Evolutionary conservation across 1,140 invertebrate species (phyloP), one percentile per base, ranked within the genome.

Genomic region (Agraylea sexmaculata): DNA sequence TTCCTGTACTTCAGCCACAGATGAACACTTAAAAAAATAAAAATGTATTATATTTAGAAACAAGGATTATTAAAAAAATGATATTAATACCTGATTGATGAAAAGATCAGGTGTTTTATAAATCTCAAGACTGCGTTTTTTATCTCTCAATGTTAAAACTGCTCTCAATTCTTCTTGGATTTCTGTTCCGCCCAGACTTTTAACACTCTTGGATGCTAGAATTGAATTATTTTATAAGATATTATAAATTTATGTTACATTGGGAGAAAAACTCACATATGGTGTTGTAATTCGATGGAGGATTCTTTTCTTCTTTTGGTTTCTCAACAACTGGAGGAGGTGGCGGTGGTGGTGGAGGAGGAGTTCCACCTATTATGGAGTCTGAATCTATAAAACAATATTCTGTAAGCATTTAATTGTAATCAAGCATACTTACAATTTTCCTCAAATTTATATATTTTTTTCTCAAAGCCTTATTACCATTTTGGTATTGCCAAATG

Each of bases 151-250:
- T 2, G 64, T 68, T 28, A 87, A 56, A 11, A 81, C 71, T 15
- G 69, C 57, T 51, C 72, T 75, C 45, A 87, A 57, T 55, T 87
- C 83, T 40, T 82, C 73, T 30, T 83, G 74, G 50, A 84, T 69
- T 25, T 71, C 52, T 2, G 67, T 61, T 47, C 61, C 23, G 1
- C 39, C 46, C 6, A 54, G 45, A 47, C 59, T 62, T 44, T 47
- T 42, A 15, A 53, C 42, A 16, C 61, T 64, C 34, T 58, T 59
- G 46, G 45, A 57, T 32, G 57, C 59, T 66, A 36, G 4, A 41
- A 40, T 11, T 45, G 55, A 34, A 20, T 29, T 37, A 27, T 31
- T 27, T 20, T 3, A 25, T 12, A 28, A 10, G 37, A 11, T 25
- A 13, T 20, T 40, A 35, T 15, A 28, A 6, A 6, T 12, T 7